Base-by-base conservation (phyloP, 2,888 invertebrate species). In the Apotomis betuletana region DNA sequence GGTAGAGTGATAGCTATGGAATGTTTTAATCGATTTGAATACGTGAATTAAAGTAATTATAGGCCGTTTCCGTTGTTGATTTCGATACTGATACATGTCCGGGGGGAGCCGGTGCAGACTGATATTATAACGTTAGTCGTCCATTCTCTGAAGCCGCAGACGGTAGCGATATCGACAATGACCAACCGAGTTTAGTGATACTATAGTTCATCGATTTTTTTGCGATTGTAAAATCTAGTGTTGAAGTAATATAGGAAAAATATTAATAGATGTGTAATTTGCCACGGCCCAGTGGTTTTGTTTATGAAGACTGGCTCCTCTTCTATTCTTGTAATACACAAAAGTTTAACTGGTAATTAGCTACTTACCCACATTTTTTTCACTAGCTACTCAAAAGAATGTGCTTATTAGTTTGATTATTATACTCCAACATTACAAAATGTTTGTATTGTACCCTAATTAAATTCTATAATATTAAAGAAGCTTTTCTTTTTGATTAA, bases 361-460 rank as follows among this genome's bases (percentile, higher is more conserved):
- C 86, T 87, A 87, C 85, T 87, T 86, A 87, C 83, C 87, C 85
- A 80, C 77, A 84, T 83, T 86, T 84, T 84, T 85, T 86, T 88
- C 89, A 90, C 90, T 89, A 87, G 91, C 89, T 89, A 89, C 86
- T 89, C 85, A 85, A 87, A 85, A 85, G 73, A 69, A 77, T 90
- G 87, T 91, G 92, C 92, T 92, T 92, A 88, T 91, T 91, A 92
- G 91, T 92, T 92, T 89, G 87, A 87, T 90, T 89, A 92, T 88
- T 91, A 90, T 91, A 90, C 88, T 92, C 89, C 91, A 88, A 88
- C 90, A 90, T 91, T 91, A 91, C 90, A 91, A 91, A 90, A 89
- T 90, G 90, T 92, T 93, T 93, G 92, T 93, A 92, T 92, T 92
- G 91, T 92, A 93, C 90, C 90, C 88, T 91, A 90, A 92, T 91